Conservation (phyloP, 2,888 invertebrate genomes). For the Colletes collaris region DNA sequence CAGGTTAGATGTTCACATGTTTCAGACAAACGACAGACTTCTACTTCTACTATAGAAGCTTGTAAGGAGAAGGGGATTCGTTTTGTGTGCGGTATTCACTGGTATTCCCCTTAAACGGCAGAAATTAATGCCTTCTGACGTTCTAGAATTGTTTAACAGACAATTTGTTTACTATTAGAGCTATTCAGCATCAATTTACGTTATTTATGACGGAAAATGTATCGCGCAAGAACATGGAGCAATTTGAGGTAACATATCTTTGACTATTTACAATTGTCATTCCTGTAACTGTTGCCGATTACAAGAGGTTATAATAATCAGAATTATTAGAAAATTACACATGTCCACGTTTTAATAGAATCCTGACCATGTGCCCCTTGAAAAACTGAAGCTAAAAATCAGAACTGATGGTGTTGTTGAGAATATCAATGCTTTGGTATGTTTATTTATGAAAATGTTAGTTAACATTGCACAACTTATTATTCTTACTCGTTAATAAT, state of each 20-base stretch:
- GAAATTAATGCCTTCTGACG: neutral
- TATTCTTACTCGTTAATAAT: neutral
- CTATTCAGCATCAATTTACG: neutral
- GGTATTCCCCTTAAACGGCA: too few species aligned
- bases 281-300: neutral
- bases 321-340: conserved; percentile 10
- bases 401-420: conserved; percentile 84
- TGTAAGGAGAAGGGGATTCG: too few species aligned
- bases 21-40: too few species aligned
- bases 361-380: conserved; percentile 77
- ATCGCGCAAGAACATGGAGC: conserved; percentile 50
- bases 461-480: neutral
- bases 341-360: conserved; percentile 68
- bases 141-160: conserved; percentile 10
- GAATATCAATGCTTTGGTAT: conserved; percentile 87
- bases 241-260: conserved; percentile 62
- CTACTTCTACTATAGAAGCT: too few species aligned
- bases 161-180: neutral
- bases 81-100: too few species aligned
- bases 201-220: conserved; percentile 66
- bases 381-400: conserved; percentile 82
- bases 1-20: too few species aligned
- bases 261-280: conserved; percentile 12
- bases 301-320: conserved; percentile 24
- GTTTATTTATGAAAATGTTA: conserved; percentile 56